Evolutionary conservation across 2,888 invertebrate species (phyloP), one percentile per base, ranked within the genome.

Genomic region (Brassicogethes aeneus): DNA sequence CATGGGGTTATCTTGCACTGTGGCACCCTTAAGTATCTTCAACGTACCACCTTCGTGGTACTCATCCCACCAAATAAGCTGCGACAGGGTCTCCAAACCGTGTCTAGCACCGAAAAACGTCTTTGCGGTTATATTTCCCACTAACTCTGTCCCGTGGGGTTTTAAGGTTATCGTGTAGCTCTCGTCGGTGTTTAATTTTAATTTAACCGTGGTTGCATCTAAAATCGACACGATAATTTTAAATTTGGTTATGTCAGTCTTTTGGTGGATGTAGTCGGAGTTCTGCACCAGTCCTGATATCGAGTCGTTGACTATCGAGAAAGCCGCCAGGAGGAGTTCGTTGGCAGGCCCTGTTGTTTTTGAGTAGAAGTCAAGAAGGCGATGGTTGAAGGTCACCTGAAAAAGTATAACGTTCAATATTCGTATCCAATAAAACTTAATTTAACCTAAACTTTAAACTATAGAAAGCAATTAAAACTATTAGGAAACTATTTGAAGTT

Each of bases 91-190:
- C 59, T 87, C 84, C 32, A 87, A 69, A 0, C 77, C 88, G 56
- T 88, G 84, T 0, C 88, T 74, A 0, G 83, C 85, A 1, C 88
- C 88, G 57, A 83, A 85, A 63, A 79, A 87, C 0, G 80, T 80
- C 33, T 74, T 75, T 0, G 82, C 83, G 1, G 66, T 67, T 31
- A 87, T 77, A 45, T 75, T 76, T 0, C 75, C 82, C 2, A 74
- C 66, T n/a, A 83, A 62, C 1, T 67, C 59, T 29, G 43, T 43
- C 10, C 45, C 73, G 49, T 69, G 64, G 42, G 75, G 70, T 39
- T 67, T 66, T 17, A 85, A 60, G 1, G 73, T 68, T n/a, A 88
- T 62, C 43, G 75, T 77, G 62, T 89, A 86, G 48, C 82, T 79
- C 62, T 89, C 88, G 58, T 86, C 81, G 0, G 83, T 84, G 44